Evolutionary conservation across 1,140 invertebrate species (phyloP).

Genomic region (Tribolium madens): DNA sequence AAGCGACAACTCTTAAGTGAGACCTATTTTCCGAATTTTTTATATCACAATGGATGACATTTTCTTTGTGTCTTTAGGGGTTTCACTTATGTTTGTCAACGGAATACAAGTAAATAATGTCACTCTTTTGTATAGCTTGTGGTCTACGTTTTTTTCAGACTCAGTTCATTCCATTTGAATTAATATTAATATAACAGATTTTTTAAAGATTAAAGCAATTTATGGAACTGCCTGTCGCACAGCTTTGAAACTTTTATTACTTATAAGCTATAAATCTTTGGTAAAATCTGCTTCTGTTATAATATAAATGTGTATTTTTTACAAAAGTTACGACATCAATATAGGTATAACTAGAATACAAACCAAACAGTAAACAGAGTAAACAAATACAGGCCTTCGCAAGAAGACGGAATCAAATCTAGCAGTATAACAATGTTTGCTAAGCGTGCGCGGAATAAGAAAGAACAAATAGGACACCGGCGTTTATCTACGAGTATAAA

Average conservation of each 20-base stretch:
- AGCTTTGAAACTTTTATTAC: background rate
- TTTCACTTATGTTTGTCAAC: background rate
- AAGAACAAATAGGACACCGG: background rate
- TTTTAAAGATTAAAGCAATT: too few species aligned
- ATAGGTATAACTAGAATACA: conserved; percentile 34
- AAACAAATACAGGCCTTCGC: conserved; percentile 42
- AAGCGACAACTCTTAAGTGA: too few species aligned
- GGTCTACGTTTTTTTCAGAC: background rate
- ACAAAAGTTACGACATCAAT: conserved; percentile 13
- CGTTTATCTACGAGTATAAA: conserved; percentile 14
- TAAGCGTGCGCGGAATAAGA: conserved; percentile 43
- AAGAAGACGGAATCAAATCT: conserved; percentile 47
- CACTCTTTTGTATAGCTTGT: background rate
- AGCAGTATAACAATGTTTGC: conserved; percentile 45
- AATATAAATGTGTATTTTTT: conserved; percentile 1
- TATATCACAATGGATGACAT: background rate
- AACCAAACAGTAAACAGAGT: conserved; percentile 44
- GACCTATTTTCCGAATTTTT: too few species aligned
- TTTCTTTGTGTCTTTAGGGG: background rate
- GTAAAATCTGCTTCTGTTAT: conserved; percentile 6
- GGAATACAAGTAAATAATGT: background rate
- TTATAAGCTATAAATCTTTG: background rate
- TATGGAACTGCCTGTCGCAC: too few species aligned
- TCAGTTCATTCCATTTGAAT: too few species aligned
- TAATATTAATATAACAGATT: too few species aligned